Conservation (phyloP, 2,888 invertebrate genomes). For the Pandemis cinnamomeana region DNA sequence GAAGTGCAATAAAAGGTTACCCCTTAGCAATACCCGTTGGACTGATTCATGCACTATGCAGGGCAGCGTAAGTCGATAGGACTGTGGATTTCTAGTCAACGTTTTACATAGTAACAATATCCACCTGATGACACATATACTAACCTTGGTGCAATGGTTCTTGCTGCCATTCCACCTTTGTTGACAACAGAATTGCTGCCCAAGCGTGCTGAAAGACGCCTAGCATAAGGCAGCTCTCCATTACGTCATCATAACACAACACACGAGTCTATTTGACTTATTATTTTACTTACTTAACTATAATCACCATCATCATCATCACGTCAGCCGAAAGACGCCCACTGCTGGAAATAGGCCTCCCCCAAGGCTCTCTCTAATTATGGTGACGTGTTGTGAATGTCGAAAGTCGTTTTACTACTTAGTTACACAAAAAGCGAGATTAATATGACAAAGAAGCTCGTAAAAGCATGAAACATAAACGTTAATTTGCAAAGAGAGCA, state of each 20-base stretch:
- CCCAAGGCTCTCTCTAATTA: background rate
- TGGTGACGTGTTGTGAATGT: conserved; percentile 3
- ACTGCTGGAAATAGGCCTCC: too few relatives aligned
- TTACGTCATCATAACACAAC: background rate
- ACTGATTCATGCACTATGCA: background rate
- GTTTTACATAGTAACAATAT: background rate
- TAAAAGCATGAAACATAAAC: conserved; percentile 16
- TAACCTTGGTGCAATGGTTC: background rate
- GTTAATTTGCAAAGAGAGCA: conserved; percentile 27
- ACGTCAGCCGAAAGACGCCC: too few relatives aligned
- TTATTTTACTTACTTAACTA: background rate
- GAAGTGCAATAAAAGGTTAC: conserved; percentile 12
- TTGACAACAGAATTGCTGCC: background rate
- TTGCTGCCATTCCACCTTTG: background rate
- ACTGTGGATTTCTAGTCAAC: background rate
- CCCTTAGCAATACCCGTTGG: background rate
- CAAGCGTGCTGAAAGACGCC: background rate
- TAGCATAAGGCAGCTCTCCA: background rate
- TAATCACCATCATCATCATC: too few relatives aligned
- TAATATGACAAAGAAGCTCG: conserved; percentile 16
- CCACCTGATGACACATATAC: background rate
- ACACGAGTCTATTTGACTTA: background rate
- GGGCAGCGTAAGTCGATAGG: background rate
- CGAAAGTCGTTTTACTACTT: conserved; percentile 11
- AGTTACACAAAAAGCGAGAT: conserved; percentile 5